Evolutionary conservation across 1,140 invertebrate species (phyloP).

Genomic region (Tetramorium simillimum): DNA sequence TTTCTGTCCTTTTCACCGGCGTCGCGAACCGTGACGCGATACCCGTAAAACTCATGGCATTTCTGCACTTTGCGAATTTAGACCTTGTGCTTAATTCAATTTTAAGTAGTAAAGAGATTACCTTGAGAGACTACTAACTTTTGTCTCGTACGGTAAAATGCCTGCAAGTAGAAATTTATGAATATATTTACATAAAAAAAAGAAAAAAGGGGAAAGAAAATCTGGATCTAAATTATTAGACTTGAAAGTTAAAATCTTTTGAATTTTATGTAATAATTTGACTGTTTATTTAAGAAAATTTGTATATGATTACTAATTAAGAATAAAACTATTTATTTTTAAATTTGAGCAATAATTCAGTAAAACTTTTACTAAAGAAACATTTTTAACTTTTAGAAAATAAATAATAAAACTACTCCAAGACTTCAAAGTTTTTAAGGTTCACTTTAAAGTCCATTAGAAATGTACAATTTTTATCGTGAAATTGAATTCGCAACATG

Average conservation of each 20-base stretch:
- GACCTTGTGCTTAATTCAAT: neutral
- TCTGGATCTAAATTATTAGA: neutral
- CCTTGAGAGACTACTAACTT: constrained; percentile 3
- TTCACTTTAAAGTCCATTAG: neutral
- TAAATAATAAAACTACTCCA: neutral
- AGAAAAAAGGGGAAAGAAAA: neutral
- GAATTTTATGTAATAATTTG: neutral
- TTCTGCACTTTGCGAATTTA: neutral
- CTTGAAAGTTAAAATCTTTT: neutral
- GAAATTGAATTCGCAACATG: neutral
- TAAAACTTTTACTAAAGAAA: neutral
- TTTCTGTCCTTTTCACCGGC: constrained; percentile 52
- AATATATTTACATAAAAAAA: neutral
- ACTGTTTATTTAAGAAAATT: neutral
- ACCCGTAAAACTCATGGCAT: neutral
- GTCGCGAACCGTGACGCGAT: constrained; percentile 59
- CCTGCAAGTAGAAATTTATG: neutral
- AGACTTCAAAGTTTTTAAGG: neutral
- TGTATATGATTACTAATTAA: neutral
- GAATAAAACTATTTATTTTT: neutral
- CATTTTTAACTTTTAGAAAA: neutral
- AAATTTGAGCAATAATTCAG: neutral
- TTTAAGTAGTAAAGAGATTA: neutral
- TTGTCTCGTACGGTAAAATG: neutral
- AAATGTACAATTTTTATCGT: neutral